A percentile compares a stretch with the other conserved stretches of the same genome.
These are phyloP conservation scores for Drosophila meridiana DNA, from an alignment of 2,888 invertebrate genomes.

Conservation along the genomic window DNA sequence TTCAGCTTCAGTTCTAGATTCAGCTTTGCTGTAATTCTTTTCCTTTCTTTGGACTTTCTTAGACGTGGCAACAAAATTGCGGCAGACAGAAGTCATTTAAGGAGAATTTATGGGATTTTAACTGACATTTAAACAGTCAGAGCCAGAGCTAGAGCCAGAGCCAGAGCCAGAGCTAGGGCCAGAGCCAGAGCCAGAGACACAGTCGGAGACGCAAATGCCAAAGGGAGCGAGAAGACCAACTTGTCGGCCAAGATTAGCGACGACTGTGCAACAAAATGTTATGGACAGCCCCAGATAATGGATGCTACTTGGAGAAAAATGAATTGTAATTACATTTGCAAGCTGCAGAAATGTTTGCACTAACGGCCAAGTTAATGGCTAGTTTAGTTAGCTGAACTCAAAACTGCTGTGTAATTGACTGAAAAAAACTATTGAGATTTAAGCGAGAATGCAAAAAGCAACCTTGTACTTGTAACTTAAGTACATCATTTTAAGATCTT, in stretches of 20 bases:
- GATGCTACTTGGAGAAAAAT: constrained; percentile 58
- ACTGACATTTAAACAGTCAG: constrained; percentile 79
- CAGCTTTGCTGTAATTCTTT: constrained; percentile 38
- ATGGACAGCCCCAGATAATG: constrained; percentile 75
- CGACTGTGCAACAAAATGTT: constrained; percentile 76
- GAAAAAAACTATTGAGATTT: constrained; percentile 24
- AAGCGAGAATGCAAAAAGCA: neutral
- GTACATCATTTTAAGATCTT: constrained; percentile 3
- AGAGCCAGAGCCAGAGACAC: neutral
- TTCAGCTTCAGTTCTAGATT: constrained; percentile 15
- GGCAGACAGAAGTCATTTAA: constrained; percentile 82
- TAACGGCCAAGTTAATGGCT: constrained; percentile 30
- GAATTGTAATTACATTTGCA: constrained; percentile 59
- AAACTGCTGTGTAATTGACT: constrained; percentile 15
- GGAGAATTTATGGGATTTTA: constrained; percentile 81
- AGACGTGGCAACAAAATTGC: constrained; percentile 65
- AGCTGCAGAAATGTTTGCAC: constrained; percentile 43
- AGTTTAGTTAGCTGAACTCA: constrained; percentile 18
- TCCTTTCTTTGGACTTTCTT: constrained; percentile 49
- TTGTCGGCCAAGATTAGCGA: constrained; percentile 75
- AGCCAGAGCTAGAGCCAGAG: constrained; percentile 1
- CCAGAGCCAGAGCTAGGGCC: constrained; percentile 18
- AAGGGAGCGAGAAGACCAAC: constrained; percentile 36
- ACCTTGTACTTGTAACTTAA: neutral
- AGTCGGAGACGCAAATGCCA: neutral